These are phyloP conservation scores for Murina feae DNA, from an alignment of 2,113 vertebrate species.

Conservation along the genomic window DNA sequence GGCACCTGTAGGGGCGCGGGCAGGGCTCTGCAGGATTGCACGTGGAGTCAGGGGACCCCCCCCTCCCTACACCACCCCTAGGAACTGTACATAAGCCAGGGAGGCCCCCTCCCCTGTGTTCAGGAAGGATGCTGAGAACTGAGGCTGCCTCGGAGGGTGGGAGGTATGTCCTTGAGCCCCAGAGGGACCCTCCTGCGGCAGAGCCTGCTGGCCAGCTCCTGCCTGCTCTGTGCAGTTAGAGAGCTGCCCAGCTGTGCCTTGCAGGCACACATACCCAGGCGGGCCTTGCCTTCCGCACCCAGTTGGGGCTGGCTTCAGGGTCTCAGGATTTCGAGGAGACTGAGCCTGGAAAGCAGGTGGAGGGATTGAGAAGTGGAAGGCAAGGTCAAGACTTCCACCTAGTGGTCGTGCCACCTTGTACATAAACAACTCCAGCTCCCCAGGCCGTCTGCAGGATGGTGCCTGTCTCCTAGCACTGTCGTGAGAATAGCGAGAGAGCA, in stretches of 20 bases:
- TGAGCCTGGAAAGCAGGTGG: not conserved
- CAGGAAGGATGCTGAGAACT: not conserved
- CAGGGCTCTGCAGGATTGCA: not conserved
- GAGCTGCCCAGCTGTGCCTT: not conserved
- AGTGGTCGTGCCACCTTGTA: not conserved
- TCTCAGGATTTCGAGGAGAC: not conserved
- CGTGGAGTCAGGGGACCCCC: not conserved
- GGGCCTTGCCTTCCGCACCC: not conserved
- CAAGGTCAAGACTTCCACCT: slow-evolving; percentile 37
- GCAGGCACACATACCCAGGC: not conserved
- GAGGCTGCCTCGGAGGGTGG: not conserved
- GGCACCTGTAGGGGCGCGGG: slow-evolving; percentile 44
- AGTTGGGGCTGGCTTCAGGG: not conserved
- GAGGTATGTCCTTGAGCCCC: not conserved
- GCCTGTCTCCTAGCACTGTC: not conserved
- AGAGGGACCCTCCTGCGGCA: not conserved
- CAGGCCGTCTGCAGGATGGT: not conserved
- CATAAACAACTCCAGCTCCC: not conserved
- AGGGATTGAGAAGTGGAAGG: not conserved
- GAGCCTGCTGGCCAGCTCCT: not conserved
- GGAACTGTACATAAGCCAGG: not conserved
- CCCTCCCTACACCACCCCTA: not conserved
- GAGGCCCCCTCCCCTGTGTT: not conserved
- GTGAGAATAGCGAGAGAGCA: not conserved
- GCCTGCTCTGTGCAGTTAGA: not conserved